phyloP scores from a whole-genome alignment of 2,797 vertebrate species.

The Anguilla megastoma region DNA sequence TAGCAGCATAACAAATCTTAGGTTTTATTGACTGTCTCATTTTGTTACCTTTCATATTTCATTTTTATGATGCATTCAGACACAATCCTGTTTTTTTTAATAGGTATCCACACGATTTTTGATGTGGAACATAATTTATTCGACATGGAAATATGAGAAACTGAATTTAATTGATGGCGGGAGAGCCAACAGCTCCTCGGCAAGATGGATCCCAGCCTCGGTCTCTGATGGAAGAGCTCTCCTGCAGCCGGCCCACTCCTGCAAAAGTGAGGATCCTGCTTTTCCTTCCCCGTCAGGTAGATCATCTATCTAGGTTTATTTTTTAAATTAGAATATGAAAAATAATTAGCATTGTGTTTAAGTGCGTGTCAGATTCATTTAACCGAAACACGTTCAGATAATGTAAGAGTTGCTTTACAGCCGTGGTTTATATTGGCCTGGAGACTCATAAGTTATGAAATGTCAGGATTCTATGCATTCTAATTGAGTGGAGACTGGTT shows the following conservation, averaged over 20 bases:
- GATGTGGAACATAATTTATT: slow-evolving; percentile 87
- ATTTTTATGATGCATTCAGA: slow-evolving; percentile 84
- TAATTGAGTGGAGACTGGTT: slow-evolving; percentile 82
- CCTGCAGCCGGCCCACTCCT: slow-evolving; percentile 38
- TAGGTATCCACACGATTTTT: slow-evolving; percentile 85
- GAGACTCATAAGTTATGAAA: slow-evolving; percentile 80
- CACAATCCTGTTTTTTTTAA: slow-evolving; percentile 82
- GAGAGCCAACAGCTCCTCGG: slow-evolving; percentile 75
- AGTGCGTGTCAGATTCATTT: slow-evolving; percentile 61
- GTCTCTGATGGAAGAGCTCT: slow-evolving; percentile 43
- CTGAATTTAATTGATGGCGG: slow-evolving; percentile 85
- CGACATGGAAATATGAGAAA: slow-evolving; percentile 82
- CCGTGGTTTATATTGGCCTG: slow-evolving; percentile 69
- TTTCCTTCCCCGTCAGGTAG: slow-evolving; percentile 54
- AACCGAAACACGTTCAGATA: slow-evolving; percentile 18
- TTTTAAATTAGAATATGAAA: slow-evolving; percentile 51
- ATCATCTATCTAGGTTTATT: slow-evolving; percentile 63
- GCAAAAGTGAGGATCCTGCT: slow-evolving; percentile 40
- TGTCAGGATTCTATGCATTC: slow-evolving; percentile 83
- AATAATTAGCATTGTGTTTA: slow-evolving; percentile 66
- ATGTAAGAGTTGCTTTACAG: slow-evolving; percentile 58
- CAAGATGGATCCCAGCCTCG: slow-evolving; percentile 65
- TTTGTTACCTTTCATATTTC: slow-evolving; percentile 89
- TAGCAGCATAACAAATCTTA: slow-evolving; percentile 83
- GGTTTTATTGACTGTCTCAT: slow-evolving; percentile 90